Conservation (phyloP, 2,113 vertebrate species). For the Sarotherodon lohbergeri region DNA sequence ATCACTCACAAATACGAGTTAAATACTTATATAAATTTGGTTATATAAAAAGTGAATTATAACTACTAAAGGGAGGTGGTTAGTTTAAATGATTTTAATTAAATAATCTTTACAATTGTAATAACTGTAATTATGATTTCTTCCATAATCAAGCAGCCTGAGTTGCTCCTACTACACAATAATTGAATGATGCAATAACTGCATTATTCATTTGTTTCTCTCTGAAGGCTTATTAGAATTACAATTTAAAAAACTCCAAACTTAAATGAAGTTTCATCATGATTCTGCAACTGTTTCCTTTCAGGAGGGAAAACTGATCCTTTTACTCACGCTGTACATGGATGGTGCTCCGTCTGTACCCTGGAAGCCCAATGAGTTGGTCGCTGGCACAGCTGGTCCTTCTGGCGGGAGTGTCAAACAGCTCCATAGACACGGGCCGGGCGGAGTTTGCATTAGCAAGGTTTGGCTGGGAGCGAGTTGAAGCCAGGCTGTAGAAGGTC, state of each 20-base stretch:
- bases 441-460: conserved; percentile 18
- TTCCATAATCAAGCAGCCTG: not conserved
- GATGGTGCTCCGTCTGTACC: conserved; percentile 81
- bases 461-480: conserved; percentile 62
- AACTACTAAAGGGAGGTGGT: not conserved
- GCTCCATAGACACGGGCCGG: conserved; percentile 60
- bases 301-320: not conserved
- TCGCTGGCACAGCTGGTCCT: conserved; percentile 33
- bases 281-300: not conserved
- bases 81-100: not conserved
- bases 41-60: not conserved
- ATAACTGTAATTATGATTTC: not conserved
- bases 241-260: not conserved
- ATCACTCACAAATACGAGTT: not conserved
- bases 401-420: conserved; percentile 49
- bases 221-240: not conserved
- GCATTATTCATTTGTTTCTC: not conserved
- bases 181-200: not conserved
- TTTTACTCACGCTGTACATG: conserved; percentile 62
- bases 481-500: conserved; percentile 76
- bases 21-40: not conserved
- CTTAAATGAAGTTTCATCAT: not conserved
- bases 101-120: not conserved
- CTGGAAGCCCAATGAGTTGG: conserved; percentile 80
- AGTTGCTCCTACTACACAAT: not conserved